Conservation (phyloP, 2,888 invertebrate species). For the Trissoscelio sp. region DNA sequence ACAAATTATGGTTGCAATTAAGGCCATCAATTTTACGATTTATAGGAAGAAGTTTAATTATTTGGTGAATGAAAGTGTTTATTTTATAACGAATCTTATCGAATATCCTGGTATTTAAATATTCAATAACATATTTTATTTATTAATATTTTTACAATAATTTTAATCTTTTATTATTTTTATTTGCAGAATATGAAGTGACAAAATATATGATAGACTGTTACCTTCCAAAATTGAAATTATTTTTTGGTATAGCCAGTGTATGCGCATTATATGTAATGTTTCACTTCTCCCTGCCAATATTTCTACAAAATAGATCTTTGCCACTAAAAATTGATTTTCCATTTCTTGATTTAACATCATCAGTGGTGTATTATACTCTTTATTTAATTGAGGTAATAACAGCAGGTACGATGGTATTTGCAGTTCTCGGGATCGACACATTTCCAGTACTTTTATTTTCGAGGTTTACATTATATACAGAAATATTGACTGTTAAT, state of each 20-base stretch:
- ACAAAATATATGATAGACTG: neutral
- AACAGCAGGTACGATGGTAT: neutral
- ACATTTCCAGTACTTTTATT: constrained; percentile 44
- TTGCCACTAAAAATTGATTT: constrained; percentile 15
- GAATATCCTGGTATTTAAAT: constrained; percentile 1
- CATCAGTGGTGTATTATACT: neutral
- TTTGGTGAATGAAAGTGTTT: constrained; percentile 17
- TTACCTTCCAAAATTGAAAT: constrained; percentile 12
- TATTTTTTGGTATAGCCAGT: constrained; percentile 22
- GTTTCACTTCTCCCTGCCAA: constrained; percentile 8
- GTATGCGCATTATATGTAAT: constrained; percentile 1
- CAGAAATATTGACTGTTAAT: constrained; percentile 30
- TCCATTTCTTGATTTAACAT: neutral
- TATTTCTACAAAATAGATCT: neutral
- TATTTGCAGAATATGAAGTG: constrained; percentile 16
- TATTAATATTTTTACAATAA: neutral
- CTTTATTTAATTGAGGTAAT: neutral
- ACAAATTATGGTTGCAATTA: constrained; percentile 15
- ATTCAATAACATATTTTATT: neutral
- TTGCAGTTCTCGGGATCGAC: constrained; percentile 24
- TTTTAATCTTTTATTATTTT: neutral
- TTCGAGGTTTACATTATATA: constrained; percentile 29
- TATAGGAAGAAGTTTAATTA: constrained; percentile 11
- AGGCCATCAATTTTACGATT: constrained; percentile 13
- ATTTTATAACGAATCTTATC: too few species aligned